phyloP scores from a whole-genome alignment of 2,797 vertebrate species.

The Myotis findleyi region DNA sequence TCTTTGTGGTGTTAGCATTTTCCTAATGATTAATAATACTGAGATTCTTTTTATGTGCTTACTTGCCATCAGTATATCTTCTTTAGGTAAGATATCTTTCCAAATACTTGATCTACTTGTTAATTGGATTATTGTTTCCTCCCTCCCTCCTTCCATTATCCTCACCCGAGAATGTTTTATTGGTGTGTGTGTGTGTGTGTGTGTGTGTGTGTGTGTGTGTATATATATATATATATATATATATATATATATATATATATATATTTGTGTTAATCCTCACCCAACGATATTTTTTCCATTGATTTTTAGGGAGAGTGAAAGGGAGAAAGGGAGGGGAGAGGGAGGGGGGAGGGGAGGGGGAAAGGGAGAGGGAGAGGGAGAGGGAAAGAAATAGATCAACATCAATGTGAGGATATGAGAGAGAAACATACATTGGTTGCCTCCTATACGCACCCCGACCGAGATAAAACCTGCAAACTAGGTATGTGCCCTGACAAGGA shows the following conservation, averaged over 20 bases:
- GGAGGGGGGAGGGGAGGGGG: background rate
- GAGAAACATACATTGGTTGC: background rate
- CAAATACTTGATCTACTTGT: constrained; percentile 20
- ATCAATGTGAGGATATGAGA: background rate
- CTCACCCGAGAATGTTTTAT: background rate
- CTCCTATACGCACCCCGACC: background rate
- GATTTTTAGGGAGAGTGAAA: background rate
- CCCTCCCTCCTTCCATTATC: background rate
- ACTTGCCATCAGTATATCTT: background rate
- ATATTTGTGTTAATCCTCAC: too few relatives aligned
- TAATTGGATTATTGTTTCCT: background rate
- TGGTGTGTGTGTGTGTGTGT: too few relatives aligned
- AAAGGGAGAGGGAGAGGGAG: too few relatives aligned
- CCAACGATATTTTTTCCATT: too few relatives aligned
- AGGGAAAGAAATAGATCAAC: background rate
- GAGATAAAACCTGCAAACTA: background rate
- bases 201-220: too few relatives aligned
- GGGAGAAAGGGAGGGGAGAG: background rate
- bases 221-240: too few relatives aligned
- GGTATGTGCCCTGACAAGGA: background rate
- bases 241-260: too few relatives aligned
- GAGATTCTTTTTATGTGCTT: background rate
- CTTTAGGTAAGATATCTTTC: background rate
- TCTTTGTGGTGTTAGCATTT: background rate
- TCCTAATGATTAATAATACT: constrained; percentile 21